Percentiles rank a stretch among this genome's conserved stretches.
These are phyloP conservation scores for Tenthredo livida DNA, from an alignment of 2,888 invertebrate genomes.

Conservation along the genomic window DNA sequence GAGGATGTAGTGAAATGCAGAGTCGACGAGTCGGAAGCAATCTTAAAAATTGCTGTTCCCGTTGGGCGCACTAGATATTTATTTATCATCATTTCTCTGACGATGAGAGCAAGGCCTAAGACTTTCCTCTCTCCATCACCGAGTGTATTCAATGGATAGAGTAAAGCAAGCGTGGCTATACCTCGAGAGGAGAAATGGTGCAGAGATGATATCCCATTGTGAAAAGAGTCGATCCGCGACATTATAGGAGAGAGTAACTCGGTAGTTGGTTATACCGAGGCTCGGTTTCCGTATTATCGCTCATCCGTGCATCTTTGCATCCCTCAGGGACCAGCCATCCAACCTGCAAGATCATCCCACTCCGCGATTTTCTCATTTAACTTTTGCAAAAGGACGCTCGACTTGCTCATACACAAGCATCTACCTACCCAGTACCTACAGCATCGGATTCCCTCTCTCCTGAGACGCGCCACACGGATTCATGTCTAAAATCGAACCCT, in stretches of 20 bases:
- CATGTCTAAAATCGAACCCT: background rate
- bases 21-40: conserved; percentile 50
- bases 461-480: background rate
- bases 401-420: background rate
- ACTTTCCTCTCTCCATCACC: background rate
- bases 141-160: conserved; percentile 2
- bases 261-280: background rate
- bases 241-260: background rate
- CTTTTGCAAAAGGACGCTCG: conserved; percentile 1
- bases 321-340: conserved; percentile 31
- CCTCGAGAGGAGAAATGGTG: background rate
- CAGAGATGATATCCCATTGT: conserved; percentile 12
- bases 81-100: background rate
- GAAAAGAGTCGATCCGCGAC: background rate
- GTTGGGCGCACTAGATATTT: conserved; percentile 15
- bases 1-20: conserved; percentile 50
- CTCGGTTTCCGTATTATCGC: conserved; percentile 28
- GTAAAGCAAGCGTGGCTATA: background rate
- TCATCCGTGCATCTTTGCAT: conserved; percentile 48
- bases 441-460: background rate
- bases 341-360: conserved; percentile 31
- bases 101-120: background rate
- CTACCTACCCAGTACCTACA: too few relatives aligned
- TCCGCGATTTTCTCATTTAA: conserved; percentile 13
- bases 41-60: conserved; percentile 42